Evolutionary conservation across 2,888 invertebrate genomes (phyloP), one percentile per base, ranked within the genome.

Genomic region (Agonopterix arenella): DNA sequence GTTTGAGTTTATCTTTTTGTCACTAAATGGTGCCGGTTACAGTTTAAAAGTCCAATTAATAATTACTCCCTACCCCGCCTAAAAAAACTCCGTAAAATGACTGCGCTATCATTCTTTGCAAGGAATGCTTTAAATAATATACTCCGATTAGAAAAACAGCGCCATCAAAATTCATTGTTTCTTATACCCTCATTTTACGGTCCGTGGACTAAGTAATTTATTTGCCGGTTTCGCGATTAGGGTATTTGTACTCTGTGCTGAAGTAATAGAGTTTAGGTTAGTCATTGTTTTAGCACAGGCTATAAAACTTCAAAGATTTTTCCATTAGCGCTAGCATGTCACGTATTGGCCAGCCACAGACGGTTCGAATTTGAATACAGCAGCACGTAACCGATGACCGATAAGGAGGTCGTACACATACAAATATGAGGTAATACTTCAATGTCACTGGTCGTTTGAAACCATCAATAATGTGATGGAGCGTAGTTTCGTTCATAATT

Each of bases 341-440:
- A 52, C 47, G 53, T 50, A 53, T 63, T 47, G 62, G 64, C 62
- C 67, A 53, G n/a, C 8, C 13, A 43, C 66, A 76, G 66, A 74
- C 76, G 67, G 62, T 66, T 68, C 67, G 68, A 76, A 76, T 76
- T 81, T 79, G 70, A 83, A 80, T 81, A 82, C 80, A 70, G 70
- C 73, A 74, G 74, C 86, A 80, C 66, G 78, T 76, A 72, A 63
- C 70, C 70, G 85, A 85, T 86, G 86, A 84, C 86, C 82, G 86
- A 86, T 86, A 84, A 82, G 73, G 66, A 66, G 80, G 76, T 77
- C 77, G 66, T 63, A 66, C 62, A 72, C 72, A 70, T 68, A 76
- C 72, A 64, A 75, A 76, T 78, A 77, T 78, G 76, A 80, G 73
- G 76, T 79, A 80, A 82, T 75, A 75, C 71, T 63, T 73, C 75